A percentile compares a stretch with the other conserved stretches of the same genome.
Evolutionary conservation across 1,140 invertebrate genomes (phyloP).

Genomic region (Pantala flavescens): DNA sequence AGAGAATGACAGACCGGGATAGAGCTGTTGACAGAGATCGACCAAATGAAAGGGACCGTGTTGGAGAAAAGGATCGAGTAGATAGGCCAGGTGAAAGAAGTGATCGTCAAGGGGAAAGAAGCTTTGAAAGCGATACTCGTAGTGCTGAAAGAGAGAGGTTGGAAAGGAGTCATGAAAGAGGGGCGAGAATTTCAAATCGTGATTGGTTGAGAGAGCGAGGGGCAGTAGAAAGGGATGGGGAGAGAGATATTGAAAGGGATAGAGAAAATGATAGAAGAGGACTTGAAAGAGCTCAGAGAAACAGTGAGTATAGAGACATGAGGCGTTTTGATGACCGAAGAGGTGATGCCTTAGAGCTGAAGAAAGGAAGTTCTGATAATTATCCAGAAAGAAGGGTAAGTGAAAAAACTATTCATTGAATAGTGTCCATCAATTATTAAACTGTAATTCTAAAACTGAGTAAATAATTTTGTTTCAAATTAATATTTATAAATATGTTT

Average conservation of each 20-base stretch:
- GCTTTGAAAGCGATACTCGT: not conserved
- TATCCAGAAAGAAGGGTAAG: conserved; percentile 17
- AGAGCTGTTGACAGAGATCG: conserved; percentile 24
- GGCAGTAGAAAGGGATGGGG: conserved; percentile 12
- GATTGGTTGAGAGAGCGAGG: not conserved
- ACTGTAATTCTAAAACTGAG: too few relatives aligned
- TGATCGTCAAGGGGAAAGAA: not conserved
- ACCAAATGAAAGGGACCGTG: conserved; percentile 21
- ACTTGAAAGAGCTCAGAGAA: conserved; percentile 20
- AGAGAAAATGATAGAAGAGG: conserved; percentile 23
- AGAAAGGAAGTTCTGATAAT: conserved; percentile 16
- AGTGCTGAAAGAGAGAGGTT: not conserved
- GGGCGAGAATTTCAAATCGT: not conserved
- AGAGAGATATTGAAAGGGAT: conserved; percentile 26
- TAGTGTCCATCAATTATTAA: too few relatives aligned
- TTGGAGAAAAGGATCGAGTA: not conserved
- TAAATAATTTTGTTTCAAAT: too few relatives aligned
- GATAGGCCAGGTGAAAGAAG: not conserved
- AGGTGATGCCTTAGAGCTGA: conserved; percentile 15
- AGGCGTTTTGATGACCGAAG: conserved; percentile 20
- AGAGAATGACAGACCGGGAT: conserved; percentile 26
- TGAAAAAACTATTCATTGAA: not conserved
- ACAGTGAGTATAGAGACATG: conserved; percentile 19
- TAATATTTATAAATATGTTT: too few relatives aligned
- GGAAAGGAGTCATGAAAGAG: not conserved